Evolutionary conservation across 2,113 vertebrate species (phyloP).

Genomic region (Bufo bufo): DNA sequence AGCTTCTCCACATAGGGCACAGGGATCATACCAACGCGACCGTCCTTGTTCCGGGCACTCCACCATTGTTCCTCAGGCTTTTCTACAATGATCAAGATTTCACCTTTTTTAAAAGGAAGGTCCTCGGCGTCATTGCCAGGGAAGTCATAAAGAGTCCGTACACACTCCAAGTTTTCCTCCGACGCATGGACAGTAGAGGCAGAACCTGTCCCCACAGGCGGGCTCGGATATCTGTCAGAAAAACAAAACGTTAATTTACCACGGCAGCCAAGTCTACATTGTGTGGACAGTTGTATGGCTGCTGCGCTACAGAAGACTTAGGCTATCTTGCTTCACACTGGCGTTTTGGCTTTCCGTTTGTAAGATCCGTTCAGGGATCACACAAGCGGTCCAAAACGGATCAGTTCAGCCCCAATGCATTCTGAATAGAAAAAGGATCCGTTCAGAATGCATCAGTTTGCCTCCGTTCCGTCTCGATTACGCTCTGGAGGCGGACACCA

Average conservation of each 20-base stretch:
- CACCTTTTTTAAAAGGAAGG: constrained; percentile 95
- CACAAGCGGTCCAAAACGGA: no score
- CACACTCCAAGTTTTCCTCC: constrained; percentile 91
- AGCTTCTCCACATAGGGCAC: constrained; percentile 98
- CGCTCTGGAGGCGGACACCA: no score
- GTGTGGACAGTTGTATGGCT: no score
- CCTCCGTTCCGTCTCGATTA: no score
- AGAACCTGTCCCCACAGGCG: constrained; percentile 75
- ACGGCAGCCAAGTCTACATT: no score
- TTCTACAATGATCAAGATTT: constrained; percentile 91
- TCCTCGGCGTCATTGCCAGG: constrained; percentile 95
- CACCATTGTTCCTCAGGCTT: constrained; percentile 99
- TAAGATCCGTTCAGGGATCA: no score
- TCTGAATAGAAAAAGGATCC: no score
- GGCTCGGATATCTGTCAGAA: constrained; percentile 80
- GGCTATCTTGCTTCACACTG: no score
- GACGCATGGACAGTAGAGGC: constrained; percentile 69
- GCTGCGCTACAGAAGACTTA: no score
- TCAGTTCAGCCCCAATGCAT: no score
- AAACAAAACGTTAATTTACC: not conserved
- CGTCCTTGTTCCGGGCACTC: constrained; percentile 97
- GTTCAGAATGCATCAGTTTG: no score
- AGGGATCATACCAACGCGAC: constrained; percentile 94
- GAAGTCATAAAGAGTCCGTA: constrained; percentile 98
- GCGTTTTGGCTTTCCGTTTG: no score